These are phyloP conservation scores for Cerastis rubricosa DNA, from an alignment of 2,888 invertebrate species.

Conservation along the genomic window DNA sequence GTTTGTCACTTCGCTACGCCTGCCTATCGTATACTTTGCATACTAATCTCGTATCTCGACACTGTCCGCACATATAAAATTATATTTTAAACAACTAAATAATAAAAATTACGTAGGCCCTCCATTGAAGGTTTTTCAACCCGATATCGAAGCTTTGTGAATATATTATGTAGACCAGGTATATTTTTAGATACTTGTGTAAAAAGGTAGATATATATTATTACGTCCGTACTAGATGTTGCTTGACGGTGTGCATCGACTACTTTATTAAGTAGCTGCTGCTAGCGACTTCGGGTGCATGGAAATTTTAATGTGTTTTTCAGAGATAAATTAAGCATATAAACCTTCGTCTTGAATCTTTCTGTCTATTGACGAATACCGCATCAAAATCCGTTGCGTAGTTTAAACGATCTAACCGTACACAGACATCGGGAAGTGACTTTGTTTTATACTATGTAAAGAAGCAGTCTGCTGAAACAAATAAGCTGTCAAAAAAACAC, in stretches of 20 bases:
- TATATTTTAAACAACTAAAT: slow-evolving; percentile 69
- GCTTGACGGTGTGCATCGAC: neutral
- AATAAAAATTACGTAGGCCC: slow-evolving; percentile 66
- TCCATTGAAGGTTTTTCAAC: slow-evolving; percentile 69
- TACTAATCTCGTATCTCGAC: slow-evolving; percentile 79
- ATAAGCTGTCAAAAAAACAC: neutral
- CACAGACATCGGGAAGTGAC: too few species aligned
- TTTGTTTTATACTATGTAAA: too few species aligned
- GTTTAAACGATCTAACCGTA: too few species aligned
- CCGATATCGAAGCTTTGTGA: slow-evolving; percentile 52
- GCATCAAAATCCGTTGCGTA: too few species aligned
- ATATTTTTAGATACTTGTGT: slow-evolving; percentile 6
- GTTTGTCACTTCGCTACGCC: slow-evolving; percentile 85
- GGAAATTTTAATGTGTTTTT: too few species aligned
- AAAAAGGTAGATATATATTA: neutral
- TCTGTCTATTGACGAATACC: too few species aligned
- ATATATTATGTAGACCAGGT: slow-evolving; percentile 27
- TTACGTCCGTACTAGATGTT: neutral
- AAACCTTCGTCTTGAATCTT: too few species aligned
- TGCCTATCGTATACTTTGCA: slow-evolving; percentile 81
- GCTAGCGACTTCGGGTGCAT: too few species aligned
- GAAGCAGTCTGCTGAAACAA: neutral
- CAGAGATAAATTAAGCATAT: too few species aligned
- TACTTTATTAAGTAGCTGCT: neutral
- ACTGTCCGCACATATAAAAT: slow-evolving; percentile 70